Percentiles rank a stretch among this genome's conserved stretches.
These are phyloP conservation scores for Nasonovia ribisnigri DNA, from an alignment of 2,888 invertebrate genomes.

Conservation along the genomic window DNA sequence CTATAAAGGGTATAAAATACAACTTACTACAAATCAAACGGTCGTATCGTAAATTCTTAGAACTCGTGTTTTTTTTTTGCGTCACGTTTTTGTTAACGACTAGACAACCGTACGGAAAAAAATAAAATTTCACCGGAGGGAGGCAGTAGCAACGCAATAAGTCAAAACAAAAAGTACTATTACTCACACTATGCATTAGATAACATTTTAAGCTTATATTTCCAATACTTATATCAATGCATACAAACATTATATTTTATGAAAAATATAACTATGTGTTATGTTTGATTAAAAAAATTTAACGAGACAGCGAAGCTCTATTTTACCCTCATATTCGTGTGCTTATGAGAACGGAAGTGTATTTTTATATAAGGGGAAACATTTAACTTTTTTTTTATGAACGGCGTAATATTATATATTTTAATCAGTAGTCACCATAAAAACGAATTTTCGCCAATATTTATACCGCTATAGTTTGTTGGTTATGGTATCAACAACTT, in stretches of 20 bases:
- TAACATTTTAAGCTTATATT: constrained; percentile 2
- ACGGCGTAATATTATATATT: too few relatives aligned
- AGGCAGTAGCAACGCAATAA: neutral
- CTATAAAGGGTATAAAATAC: neutral
- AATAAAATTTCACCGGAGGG: neutral
- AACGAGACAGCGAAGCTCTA: neutral
- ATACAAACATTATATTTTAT: neutral
- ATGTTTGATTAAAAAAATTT: neutral
- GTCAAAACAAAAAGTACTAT: neutral
- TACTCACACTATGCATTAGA: neutral
- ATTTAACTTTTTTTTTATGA: too few relatives aligned
- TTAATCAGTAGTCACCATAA: too few relatives aligned
- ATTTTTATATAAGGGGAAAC: neutral
- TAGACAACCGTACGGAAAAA: neutral
- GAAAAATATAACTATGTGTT: neutral
- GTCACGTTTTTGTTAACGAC: neutral
- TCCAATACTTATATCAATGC: neutral
- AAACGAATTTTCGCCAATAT: too few relatives aligned
- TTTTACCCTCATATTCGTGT: neutral
- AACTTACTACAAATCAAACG: neutral
- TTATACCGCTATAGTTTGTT: neutral
- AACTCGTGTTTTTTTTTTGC: neutral
- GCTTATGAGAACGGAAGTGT: neutral
- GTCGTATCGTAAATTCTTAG: neutral
- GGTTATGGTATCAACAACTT: too few relatives aligned